A percentile compares a stretch with the other conserved stretches of the same genome.
Conservation (phyloP, 2,113 vertebrate species). For the Bombycilla garrulus region DNA sequence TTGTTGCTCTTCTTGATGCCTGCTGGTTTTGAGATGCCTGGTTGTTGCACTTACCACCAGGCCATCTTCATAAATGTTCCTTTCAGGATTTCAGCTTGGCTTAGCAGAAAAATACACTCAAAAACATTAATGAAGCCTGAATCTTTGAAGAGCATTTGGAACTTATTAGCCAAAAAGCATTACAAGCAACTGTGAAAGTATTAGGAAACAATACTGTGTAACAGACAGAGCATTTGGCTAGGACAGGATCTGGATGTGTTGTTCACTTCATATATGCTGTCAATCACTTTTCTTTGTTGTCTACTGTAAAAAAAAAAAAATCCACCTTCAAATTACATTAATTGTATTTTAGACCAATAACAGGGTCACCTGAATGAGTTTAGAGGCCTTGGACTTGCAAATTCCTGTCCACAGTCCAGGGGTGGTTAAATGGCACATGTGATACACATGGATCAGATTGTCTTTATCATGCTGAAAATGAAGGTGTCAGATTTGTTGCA, state of each 20-base stretch:
- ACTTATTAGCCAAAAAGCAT: neutral
- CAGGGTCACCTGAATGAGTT: neutral
- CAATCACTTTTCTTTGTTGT: neutral
- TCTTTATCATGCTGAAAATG: rapidly evolving
- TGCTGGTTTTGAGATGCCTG: neutral
- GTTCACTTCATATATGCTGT: neutral
- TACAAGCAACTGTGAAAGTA: neutral
- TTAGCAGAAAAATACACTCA: neutral
- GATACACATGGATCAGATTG: neutral
- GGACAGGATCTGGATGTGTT: neutral
- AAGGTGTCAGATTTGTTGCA: neutral
- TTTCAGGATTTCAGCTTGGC: neutral
- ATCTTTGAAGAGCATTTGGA: neutral
- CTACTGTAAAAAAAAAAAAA: neutral
- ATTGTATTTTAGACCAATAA: neutral
- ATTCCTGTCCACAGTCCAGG: neutral
- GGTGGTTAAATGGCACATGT: neutral
- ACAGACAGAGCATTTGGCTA: neutral
- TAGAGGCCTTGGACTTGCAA: neutral
- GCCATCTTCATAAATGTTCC: neutral
- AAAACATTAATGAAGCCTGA: neutral
- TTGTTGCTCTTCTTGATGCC: neutral
- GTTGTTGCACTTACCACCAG: neutral
- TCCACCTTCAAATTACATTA: neutral
- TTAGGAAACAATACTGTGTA: neutral